phyloP scores from a whole-genome alignment of 2,113 vertebrate species.

The Microcebus tavaratra region DNA sequence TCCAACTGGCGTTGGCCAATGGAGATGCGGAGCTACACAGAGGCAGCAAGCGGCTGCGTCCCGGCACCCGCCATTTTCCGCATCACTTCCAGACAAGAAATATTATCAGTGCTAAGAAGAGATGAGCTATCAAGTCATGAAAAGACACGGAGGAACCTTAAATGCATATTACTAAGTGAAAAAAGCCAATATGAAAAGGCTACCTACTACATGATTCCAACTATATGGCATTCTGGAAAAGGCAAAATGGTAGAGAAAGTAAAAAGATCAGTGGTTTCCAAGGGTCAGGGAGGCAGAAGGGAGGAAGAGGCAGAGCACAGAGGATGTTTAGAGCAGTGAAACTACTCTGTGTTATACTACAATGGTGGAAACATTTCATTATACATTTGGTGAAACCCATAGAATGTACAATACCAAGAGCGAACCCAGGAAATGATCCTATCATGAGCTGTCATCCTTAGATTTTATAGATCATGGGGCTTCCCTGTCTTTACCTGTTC shows the following conservation, averaged over 20 bases:
- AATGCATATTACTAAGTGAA: not conserved
- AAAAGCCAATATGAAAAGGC: not conserved
- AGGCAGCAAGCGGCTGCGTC: no score
- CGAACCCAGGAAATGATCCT: not conserved
- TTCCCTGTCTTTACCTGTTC: no score
- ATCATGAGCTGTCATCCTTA: no score
- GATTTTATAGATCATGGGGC: no score
- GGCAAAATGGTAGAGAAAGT: not conserved
- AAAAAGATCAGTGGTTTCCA: not conserved
- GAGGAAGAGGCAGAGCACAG: not conserved
- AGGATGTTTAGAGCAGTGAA: not conserved
- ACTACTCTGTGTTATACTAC: not conserved
- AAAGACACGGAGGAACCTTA: not conserved
- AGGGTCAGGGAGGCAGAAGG: not conserved
- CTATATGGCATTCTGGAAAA: not conserved
- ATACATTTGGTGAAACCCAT: not conserved
- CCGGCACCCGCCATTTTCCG: no score
- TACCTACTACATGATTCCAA: not conserved
- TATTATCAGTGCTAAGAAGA: not conserved
- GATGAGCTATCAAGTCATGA: not conserved
- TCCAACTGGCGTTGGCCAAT: no score
- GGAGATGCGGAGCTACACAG: no score
- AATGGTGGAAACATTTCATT: not conserved
- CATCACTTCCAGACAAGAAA: not conserved
- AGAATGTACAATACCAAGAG: not conserved